Base-by-base conservation (phyloP, 1,140 invertebrate genomes). In the Portunus trituberculatus region DNA sequence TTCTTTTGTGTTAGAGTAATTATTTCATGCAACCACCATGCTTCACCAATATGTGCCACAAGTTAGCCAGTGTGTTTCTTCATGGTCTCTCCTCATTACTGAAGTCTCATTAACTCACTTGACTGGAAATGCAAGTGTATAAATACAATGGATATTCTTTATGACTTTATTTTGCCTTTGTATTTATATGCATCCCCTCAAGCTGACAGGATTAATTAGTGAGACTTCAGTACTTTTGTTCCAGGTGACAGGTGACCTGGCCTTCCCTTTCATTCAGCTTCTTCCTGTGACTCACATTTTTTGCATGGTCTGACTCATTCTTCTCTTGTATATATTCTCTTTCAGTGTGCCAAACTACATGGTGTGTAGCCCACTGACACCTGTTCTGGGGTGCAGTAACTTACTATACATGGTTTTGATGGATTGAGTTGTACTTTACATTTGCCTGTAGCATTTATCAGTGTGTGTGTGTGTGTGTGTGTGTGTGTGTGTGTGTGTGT, bases 391-490 rank as follows among this genome's bases (percentile, higher is more conserved):
- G 6, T n/a, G 67, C n/a, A 76, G 20, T 76, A 76, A 76, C n/a
- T n/a, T n/a, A 25, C 10, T 59, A 10, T 59, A 76, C 20, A 76
- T n/a, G n/a, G 20, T 76, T 76, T n/a, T n/a, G 1, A 76, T 76
- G n/a, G 0, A 76, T 25, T 76, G 20, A 7, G 67, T 76, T 76
- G 12, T 76, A 76, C 6, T 25, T 76, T n/a, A n/a, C 20, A 1
- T 76, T 76, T n/a, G n/a, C n/a, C 20, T n/a, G 67, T 25, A 7
- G 20, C 6, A 12, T 59, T n/a, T n/a, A 14, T 59, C 10, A 20
- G 31, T 91, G 3, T 45, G 86, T 88, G 86, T 32, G n/a, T 88
- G 31, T 88, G 29, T 88, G 86, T 88, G 86, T 88, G 87, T 88
- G 32, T 20, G 87, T 88, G 7, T n/a, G 32, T n/a, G 20, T 39